Percentiles rank a stretch among this genome's conserved stretches.
Evolutionary conservation across 2,113 vertebrate genomes (phyloP).

Genomic region (Urocynchramus pylzowi): DNA sequence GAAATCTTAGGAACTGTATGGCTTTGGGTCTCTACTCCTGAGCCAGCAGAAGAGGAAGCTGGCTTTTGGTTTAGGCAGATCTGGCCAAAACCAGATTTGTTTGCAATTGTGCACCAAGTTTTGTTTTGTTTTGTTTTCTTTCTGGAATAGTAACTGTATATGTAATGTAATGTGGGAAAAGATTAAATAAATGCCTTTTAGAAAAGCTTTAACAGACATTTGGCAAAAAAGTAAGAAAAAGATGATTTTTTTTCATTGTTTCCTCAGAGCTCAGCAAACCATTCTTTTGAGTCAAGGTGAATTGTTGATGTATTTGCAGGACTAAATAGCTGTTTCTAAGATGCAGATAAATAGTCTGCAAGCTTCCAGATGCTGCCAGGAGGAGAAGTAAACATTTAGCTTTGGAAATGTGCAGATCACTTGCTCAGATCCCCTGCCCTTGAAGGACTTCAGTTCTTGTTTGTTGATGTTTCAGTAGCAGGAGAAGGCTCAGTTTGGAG

Average conservation of each 20-base stretch:
- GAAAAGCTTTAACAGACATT: background rate
- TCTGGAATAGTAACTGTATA: slow-evolving; percentile 13
- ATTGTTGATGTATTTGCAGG: background rate
- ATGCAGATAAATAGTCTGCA: background rate
- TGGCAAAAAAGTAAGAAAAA: background rate
- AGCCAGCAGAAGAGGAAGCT: background rate
- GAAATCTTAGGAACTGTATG: background rate
- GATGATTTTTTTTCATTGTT: background rate
- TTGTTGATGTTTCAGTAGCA: background rate
- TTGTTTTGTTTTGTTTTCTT: slow-evolving; percentile 32
- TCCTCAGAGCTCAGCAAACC: background rate
- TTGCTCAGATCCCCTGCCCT: background rate
- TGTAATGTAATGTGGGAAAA: background rate
- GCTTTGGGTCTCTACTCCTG: background rate
- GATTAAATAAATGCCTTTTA: background rate
- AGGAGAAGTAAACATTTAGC: background rate
- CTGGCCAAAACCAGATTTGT: background rate
- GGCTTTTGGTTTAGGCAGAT: background rate
- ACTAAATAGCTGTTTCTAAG: slow-evolving; percentile 2
- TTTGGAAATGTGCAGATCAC: background rate
- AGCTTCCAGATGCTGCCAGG: background rate
- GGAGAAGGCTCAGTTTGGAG: background rate
- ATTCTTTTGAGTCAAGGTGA: slow-evolving; percentile 30
- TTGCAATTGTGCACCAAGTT: background rate
- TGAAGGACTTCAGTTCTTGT: background rate